Conservation (phyloP, 2,888 invertebrate species). For the Agrenia bidenticulata region DNA sequence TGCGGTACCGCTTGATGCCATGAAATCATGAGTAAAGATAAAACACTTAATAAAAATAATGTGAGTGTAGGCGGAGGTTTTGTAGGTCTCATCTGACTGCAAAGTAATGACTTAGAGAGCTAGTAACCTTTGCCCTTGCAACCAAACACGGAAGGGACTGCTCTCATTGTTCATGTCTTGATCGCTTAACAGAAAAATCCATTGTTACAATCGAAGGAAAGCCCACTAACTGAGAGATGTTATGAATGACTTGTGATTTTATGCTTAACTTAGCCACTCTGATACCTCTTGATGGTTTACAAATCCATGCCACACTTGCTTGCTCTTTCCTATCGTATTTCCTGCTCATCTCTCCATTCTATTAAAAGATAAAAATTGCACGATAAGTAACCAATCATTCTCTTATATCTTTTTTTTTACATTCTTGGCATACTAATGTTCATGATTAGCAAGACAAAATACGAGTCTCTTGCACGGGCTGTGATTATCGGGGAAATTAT, state of each 20-base stretch:
- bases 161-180: constrained; percentile 21
- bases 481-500: too few species aligned
- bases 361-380: background rate
- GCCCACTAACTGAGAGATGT: constrained; percentile 17
- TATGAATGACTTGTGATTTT: constrained; percentile 16
- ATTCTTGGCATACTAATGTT: constrained; percentile 11
- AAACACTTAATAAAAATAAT: constrained; percentile 8
- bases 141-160: constrained; percentile 19
- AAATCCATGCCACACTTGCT: too few species aligned
- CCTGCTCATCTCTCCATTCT: background rate
- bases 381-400: constrained; percentile 9
- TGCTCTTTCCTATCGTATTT: background rate
- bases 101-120: constrained; percentile 22
- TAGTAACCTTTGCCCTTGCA: constrained; percentile 23
- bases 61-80: constrained; percentile 15
- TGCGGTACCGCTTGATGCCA: constrained; percentile 16
- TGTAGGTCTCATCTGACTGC: constrained; percentile 15
- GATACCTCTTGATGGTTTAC: too few species aligned
- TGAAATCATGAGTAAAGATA: constrained; percentile 19
- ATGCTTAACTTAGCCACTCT: background rate
- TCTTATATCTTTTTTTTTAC: background rate
- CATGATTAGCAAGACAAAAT: background rate
- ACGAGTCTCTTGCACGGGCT: too few species aligned
- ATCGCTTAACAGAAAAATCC: constrained; percentile 11
- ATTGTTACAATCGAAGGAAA: constrained; percentile 4